Conservation (phyloP, 2,797 vertebrate genomes). For the Coregonus ussuriensis region DNA sequence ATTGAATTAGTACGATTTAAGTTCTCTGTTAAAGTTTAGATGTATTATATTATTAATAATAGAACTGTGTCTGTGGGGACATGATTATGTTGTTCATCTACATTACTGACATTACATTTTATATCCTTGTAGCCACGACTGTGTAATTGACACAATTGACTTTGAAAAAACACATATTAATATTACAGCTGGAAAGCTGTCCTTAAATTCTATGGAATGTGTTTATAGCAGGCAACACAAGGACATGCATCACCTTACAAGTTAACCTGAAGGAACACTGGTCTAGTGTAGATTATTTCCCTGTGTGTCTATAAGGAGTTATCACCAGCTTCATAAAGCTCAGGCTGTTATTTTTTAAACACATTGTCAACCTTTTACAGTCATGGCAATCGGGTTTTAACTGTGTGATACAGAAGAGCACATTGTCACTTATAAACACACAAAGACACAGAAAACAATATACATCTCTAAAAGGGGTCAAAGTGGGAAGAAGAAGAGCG, state of each 20-base stretch:
- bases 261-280: neutral
- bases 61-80: neutral
- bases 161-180: neutral
- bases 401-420: conserved; percentile 14
- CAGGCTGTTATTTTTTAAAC: neutral
- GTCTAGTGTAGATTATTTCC: neutral
- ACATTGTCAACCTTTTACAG: conserved; percentile 3
- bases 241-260: neutral
- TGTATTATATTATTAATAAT: neutral
- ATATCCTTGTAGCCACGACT: conserved; percentile 12
- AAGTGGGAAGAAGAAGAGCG: conserved; percentile 43
- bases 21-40: neutral
- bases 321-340: neutral
- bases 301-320: conserved; percentile 11
- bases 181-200: conserved; percentile 7
- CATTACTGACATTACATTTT: conserved; percentile 26
- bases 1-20: neutral
- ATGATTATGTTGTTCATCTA: conserved; percentile 5
- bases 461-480: conserved; percentile 24
- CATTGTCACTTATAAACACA: conserved; percentile 38
- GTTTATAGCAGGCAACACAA: conserved; percentile 2
- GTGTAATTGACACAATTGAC: neutral
- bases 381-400: conserved; percentile 9
- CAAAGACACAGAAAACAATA: conserved; percentile 40
- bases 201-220: neutral